Evolutionary conservation across 2,113 vertebrate genomes (phyloP).

Genomic region (Apistogramma diplotaenia): DNA sequence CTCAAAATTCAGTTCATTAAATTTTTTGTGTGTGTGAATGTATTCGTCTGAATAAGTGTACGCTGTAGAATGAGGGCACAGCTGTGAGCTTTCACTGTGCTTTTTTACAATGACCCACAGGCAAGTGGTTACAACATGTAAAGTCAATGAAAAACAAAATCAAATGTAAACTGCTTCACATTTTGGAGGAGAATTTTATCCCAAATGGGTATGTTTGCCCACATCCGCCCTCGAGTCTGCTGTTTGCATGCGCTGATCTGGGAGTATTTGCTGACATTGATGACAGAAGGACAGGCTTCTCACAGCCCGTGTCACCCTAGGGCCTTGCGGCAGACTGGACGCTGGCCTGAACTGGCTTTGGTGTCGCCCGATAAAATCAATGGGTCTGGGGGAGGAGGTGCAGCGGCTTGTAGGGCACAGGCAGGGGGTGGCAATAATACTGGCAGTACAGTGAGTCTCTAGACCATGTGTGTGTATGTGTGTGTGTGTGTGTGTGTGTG

Average conservation of each 20-base stretch:
- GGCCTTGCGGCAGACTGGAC: conserved; percentile 52
- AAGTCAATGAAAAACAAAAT: background rate
- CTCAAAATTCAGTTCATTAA: background rate
- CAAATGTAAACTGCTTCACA: background rate
- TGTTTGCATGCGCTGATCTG: conserved; percentile 26
- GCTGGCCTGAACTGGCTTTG: conserved; percentile 63
- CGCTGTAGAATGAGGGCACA: background rate
- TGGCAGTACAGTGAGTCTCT: background rate
- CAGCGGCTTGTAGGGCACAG: conserved; percentile 33
- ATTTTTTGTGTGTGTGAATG: background rate
- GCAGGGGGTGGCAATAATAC: background rate
- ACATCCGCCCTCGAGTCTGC: background rate
- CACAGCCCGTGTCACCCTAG: conserved; percentile 26
- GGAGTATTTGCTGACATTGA: conserved; percentile 40
- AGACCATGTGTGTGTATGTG: background rate
- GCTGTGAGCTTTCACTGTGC: background rate
- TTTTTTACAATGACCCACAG: background rate
- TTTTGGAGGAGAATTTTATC: background rate
- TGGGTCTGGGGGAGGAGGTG: conserved; percentile 63
- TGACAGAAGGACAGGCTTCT: conserved; percentile 42
- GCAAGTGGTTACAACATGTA: background rate
- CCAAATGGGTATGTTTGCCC: background rate
- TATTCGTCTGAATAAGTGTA: background rate
- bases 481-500: background rate
- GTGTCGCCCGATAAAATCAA: conserved; percentile 71